Evolutionary conservation across 1,140 invertebrate genomes (phyloP).

Genomic region (Panonychus citri): DNA sequence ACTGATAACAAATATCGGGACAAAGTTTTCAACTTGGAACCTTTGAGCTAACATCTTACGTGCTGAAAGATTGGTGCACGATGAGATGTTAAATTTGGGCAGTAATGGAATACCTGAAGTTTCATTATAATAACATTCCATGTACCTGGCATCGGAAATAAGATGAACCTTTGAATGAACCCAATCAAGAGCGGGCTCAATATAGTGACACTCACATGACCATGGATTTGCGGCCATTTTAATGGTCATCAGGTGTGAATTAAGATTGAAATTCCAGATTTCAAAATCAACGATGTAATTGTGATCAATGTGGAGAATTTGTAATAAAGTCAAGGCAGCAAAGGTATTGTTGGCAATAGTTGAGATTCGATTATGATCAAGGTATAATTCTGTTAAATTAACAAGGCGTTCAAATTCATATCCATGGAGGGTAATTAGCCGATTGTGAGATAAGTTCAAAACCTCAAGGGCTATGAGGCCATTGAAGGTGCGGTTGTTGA

Average conservation of each 20-base stretch:
- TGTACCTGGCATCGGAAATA: constrained; percentile 45
- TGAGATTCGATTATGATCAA: constrained; percentile 59
- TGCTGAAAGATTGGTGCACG: constrained; percentile 25
- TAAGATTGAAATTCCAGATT: constrained; percentile 54
- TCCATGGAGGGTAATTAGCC: constrained; percentile 48
- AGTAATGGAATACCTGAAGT: constrained; percentile 12
- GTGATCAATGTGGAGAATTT: constrained; percentile 54
- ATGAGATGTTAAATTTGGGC: constrained; percentile 44
- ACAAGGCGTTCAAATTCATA: constrained; percentile 68
- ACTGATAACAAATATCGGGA: not conserved
- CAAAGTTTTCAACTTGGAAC: constrained; percentile 3
- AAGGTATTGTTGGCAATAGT: constrained; percentile 58
- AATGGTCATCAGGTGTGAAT: constrained; percentile 39
- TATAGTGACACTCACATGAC: constrained; percentile 67
- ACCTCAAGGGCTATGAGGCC: constrained; percentile 52
- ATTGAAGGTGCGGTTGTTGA: constrained; percentile 77
- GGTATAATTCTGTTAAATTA: constrained; percentile 52
- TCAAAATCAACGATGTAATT: constrained; percentile 55
- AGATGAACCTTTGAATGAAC: constrained; percentile 42
- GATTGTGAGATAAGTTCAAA: constrained; percentile 63
- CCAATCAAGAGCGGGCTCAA: constrained; percentile 28
- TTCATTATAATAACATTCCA: constrained; percentile 53
- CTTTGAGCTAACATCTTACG: not conserved
- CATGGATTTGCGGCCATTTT: constrained; percentile 55
- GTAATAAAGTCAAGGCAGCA: constrained; percentile 43